Conservation (phyloP, 2,113 vertebrate species). For the Upupa epops region DNA sequence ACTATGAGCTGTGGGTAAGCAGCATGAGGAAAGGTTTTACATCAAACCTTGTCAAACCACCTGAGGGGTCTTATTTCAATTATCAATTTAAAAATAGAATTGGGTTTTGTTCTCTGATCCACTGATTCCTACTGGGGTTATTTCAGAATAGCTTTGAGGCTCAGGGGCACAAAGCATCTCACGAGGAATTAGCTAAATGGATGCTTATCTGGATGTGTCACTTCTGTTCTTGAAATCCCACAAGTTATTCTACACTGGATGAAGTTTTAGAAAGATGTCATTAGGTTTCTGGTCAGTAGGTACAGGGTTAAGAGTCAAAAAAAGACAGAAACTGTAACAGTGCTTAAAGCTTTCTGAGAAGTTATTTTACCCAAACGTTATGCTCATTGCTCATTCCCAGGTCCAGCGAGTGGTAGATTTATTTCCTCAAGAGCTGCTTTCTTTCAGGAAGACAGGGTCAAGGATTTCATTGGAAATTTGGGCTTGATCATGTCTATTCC, state of each 20-base stretch:
- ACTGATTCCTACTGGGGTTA: background rate
- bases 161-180: background rate
- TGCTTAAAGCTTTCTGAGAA: background rate
- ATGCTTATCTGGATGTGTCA: background rate
- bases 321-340: background rate
- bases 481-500: background rate
- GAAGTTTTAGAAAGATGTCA: background rate
- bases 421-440: background rate
- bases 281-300: background rate
- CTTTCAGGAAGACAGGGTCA: background rate
- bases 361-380: background rate
- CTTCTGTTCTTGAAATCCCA: background rate
- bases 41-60: background rate
- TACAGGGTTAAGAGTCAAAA: background rate
- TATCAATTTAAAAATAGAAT: constrained; percentile 46
- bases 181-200: constrained; percentile 9
- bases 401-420: background rate
- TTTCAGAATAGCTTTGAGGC: background rate
- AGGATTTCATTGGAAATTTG: background rate
- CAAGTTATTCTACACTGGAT: background rate
- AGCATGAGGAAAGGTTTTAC: background rate
- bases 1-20: background rate
- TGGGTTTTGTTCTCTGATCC: background rate
- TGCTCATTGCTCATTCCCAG: background rate
- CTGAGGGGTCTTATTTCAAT: constrained; percentile 36